Evolutionary conservation across 2,113 vertebrate species (phyloP).

Genomic region (Chaetura pelagica): DNA sequence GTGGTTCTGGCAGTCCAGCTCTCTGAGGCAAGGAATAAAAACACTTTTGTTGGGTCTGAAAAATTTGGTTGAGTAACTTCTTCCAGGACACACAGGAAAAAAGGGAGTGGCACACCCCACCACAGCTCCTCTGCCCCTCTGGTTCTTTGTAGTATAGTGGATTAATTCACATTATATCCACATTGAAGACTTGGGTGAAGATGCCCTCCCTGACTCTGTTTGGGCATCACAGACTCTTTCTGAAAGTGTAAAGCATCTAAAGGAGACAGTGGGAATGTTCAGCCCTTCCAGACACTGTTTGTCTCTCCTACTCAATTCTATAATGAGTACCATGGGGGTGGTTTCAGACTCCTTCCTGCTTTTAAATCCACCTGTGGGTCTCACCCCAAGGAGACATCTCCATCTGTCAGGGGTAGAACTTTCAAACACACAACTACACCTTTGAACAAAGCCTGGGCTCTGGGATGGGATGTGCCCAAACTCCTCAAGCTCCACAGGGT

Average conservation of each 20-base stretch:
- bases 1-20: neutral
- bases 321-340: slow-evolving; percentile 11
- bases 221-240: neutral
- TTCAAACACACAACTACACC: neutral
- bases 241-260: neutral
- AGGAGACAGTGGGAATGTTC: neutral
- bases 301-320: slow-evolving; percentile 53
- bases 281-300: slow-evolving; percentile 15
- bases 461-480: neutral
- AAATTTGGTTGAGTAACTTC: neutral
- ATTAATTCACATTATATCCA: neutral
- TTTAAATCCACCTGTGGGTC: slow-evolving; percentile 34
- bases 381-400: neutral
- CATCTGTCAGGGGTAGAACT: neutral
- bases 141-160: neutral
- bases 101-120: neutral
- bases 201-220: neutral
- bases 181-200: neutral
- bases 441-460: neutral
- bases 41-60: neutral
- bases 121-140: neutral
- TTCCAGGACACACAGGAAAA: neutral
- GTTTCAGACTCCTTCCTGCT: slow-evolving; percentile 2
- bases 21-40: neutral
- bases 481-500: neutral